These are phyloP conservation scores for Globicephala melas DNA, from an alignment of 2,113 vertebrate species.

Conservation along the genomic window DNA sequence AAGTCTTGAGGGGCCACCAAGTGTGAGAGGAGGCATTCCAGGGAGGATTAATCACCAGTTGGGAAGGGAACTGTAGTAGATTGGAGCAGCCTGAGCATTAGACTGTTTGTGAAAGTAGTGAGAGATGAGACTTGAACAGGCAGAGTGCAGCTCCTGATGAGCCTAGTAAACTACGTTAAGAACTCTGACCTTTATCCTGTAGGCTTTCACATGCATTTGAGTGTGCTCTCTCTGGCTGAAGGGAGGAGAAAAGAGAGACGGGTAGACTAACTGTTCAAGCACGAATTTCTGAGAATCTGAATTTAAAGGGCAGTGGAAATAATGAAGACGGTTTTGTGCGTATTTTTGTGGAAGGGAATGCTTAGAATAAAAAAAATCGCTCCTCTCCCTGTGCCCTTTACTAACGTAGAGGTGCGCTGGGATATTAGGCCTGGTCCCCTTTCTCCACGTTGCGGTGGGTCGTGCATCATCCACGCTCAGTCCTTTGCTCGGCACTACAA, in stretches of 20 bases:
- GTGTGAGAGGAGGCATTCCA: background rate
- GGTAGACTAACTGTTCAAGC: background rate
- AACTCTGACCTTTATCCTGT: background rate
- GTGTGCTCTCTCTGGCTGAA: background rate
- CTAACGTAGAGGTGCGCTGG: background rate
- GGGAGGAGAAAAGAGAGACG: background rate
- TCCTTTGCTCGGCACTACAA: background rate
- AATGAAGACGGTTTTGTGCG: background rate
- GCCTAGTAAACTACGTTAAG: background rate
- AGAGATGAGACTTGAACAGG: background rate
- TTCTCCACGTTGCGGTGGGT: background rate
- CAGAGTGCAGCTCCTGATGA: background rate
- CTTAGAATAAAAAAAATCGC: background rate
- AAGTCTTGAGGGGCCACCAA: background rate
- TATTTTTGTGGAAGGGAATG: background rate
- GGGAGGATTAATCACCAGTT: background rate
- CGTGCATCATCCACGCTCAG: background rate
- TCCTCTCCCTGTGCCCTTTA: background rate
- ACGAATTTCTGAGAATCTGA: background rate
- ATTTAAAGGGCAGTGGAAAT: background rate
- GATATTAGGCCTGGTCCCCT: background rate
- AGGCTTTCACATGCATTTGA: background rate
- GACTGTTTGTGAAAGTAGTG: background rate
- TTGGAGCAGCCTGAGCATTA: background rate
- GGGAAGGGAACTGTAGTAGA: background rate